A percentile compares a stretch with the other conserved stretches of the same genome.
Conservation (phyloP, 2,797 vertebrate species). For the Urophycis tenuis region DNA sequence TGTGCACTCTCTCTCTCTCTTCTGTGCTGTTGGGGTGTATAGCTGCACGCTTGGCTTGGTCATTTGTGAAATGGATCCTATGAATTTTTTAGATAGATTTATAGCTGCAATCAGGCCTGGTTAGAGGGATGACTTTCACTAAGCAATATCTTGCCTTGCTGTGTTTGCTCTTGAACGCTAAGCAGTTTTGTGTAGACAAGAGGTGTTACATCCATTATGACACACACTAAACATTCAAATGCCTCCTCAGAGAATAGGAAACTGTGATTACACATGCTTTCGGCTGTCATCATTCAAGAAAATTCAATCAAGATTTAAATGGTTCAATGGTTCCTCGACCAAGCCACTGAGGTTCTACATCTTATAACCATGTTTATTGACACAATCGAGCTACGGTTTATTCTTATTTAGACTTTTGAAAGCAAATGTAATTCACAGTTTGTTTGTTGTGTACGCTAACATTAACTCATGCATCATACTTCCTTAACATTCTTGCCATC, state of each 20-base stretch:
- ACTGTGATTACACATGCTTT: background rate
- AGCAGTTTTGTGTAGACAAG: constrained; percentile 13
- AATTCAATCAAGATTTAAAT: background rate
- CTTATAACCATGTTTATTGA: background rate
- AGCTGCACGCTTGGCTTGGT: constrained; percentile 74
- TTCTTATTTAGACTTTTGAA: background rate
- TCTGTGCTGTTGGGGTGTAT: constrained; percentile 57
- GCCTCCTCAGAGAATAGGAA: background rate
- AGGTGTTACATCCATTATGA: background rate
- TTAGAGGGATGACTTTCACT: constrained; percentile 48
- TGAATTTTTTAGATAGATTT: constrained; percentile 89
- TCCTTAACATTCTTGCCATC: constrained; percentile 22
- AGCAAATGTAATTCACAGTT: background rate
- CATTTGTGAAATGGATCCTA: constrained; percentile 95
- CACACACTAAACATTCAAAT: background rate
- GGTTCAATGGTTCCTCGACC: background rate
- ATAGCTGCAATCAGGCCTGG: constrained; percentile 66
- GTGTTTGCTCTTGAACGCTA: constrained; percentile 39
- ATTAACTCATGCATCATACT: constrained; percentile 31
- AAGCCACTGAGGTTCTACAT: background rate
- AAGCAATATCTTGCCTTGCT: constrained; percentile 37
- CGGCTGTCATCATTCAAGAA: background rate
- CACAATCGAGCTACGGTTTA: background rate
- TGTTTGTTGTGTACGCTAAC: background rate
- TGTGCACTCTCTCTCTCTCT: constrained; percentile 10